Base-by-base conservation (phyloP, 1,140 invertebrate species). In the Drosophila prosaltans region DNA sequence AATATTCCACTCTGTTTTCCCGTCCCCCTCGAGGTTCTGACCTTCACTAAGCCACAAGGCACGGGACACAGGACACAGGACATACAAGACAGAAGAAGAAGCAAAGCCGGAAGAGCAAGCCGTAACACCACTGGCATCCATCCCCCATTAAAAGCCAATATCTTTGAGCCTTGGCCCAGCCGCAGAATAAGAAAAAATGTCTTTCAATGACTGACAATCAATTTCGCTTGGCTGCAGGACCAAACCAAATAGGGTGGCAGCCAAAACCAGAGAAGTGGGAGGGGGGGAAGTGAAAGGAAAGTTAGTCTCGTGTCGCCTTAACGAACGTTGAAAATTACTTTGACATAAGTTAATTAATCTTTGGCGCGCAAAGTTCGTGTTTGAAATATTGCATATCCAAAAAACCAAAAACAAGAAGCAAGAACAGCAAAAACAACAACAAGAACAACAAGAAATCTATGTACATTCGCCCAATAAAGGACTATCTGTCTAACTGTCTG, bases 311-410 rank as follows among this genome's bases (percentile, higher is more conserved):
- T 88, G 84, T 88, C 77, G 84, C 84, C 84, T 81, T 91, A 91
- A 91, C 89, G 89, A 91, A 91, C 89, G 89, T 91, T 91, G 89
- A 91, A 91, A 91, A 91, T 91, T 91, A 91, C 89, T 91, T 91
- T 91, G 89, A 91, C 89, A 91, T 91, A 91, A 91, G 89, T 91
- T 91, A 91, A 91, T 91, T 91, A 91, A 91, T 91, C 89, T 91
- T 91, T 91, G 81, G 84, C 83, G 89, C 84, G 75, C 78, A 80
- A 79, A 80, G 88, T 91, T 91, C 89, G 89, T 91, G 89, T 85
- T 78, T 91, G 84, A 91, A 91, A 91, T 91, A 91, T 89, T 77
- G 84, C 80, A 90, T 62, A 80, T 72, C 71, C 57, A 78, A 65
- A 36, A 67, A 16, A 69, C 63, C 59, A 48, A 51, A 51, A 51